Base-by-base conservation (phyloP, 1,140 invertebrate species). In the Meloidogyne hapla region DNA sequence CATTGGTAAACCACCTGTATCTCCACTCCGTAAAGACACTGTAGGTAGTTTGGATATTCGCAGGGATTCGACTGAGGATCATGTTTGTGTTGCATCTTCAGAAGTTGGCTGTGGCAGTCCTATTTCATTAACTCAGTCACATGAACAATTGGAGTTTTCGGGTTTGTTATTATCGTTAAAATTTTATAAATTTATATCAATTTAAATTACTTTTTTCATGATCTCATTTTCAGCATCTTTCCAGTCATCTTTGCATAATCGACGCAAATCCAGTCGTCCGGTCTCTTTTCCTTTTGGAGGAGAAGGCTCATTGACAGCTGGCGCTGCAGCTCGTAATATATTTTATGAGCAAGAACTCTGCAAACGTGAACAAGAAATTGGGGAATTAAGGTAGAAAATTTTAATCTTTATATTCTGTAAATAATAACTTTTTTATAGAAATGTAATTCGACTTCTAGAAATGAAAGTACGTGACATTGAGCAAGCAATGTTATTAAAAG, bases 311-410 rank as follows among this genome's bases (percentile, higher is more conserved):
- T 42, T 18, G 61, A 40, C 28, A 63, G 45, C 77, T 48, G 68
- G 77, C 40, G 63, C 61, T 15, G 61, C 73, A 38, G 77, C 75
- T 9, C 73, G 77, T 8, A 84, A 84, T 42, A 76, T 84, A 23
- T 84, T 84, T 61, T 84, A 84, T 66, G 84, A 84, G 67, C 83
- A 84, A 64, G 84, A 84, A 65, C 66, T 84, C 28, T 48, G 48
- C 23, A 85, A 84, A 66, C 61, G 76, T 9, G 84, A 86, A 40
- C 79, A 79, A 42, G 83, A 84, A 73, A 84, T 86, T n/a, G 48
- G 18, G 6, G 84, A 84, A 45, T 45, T 84, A 25, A 77, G 83
- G 81, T 82, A 18, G 33, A n/a, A n/a, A 56, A 56, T 18, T 33
- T 48, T 0, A 8, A 28, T 74, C 15, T 45, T 28, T 42, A 8